Evolutionary conservation across 2,113 vertebrate species (phyloP).

Genomic region (Muntiacus muntjak): DNA sequence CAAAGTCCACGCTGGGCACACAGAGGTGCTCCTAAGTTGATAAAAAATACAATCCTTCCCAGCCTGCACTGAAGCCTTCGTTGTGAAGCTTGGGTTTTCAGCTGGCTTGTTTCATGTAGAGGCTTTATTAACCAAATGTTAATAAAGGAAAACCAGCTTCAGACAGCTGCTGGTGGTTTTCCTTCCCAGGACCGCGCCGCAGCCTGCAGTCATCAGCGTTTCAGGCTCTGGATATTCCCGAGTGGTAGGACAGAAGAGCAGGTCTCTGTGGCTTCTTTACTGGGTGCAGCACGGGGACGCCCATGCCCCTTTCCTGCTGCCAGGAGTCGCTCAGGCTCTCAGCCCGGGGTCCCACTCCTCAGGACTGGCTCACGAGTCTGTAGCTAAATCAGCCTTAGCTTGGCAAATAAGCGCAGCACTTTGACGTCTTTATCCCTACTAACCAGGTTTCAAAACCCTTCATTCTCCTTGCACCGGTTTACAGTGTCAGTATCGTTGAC

Average conservation of each 20-base stretch:
- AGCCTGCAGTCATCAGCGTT: neutral
- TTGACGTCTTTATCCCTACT: neutral
- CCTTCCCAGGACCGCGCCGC: neutral
- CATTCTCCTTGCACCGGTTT: neutral
- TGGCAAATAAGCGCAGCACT: neutral
- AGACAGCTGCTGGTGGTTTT: slow-evolving; percentile 19
- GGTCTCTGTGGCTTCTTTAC: neutral
- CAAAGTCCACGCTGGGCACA: neutral
- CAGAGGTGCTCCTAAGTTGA: neutral
- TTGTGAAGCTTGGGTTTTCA: neutral
- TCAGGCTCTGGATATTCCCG: neutral
- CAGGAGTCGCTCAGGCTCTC: neutral
- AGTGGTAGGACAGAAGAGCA: neutral
- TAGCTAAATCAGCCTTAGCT: neutral
- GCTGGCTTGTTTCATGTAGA: neutral
- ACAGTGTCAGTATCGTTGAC: neutral
- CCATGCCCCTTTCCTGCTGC: neutral
- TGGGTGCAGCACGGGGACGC: neutral
- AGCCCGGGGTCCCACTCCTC: neutral
- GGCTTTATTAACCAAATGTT: slow-evolving; percentile 17
- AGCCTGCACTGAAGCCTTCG: neutral
- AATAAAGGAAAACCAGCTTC: neutral
- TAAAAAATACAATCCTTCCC: neutral
- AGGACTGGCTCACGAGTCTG: neutral
- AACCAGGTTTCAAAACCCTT: neutral